Conservation (phyloP, 2,888 invertebrate genomes). For the Rugalucina vietnamica region DNA sequence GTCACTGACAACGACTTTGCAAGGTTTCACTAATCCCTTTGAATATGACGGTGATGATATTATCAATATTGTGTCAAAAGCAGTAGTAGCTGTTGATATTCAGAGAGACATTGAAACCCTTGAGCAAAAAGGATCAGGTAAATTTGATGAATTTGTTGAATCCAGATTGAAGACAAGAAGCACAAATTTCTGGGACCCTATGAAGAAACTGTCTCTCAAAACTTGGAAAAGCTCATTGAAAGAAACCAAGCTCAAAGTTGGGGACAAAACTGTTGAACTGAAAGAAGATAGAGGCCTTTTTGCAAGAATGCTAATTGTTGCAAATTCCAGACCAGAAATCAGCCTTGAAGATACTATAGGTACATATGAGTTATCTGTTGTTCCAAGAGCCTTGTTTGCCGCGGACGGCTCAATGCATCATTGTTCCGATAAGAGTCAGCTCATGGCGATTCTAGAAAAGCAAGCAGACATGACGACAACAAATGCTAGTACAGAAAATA, state of each 20-base stretch:
- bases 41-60: slow-evolving; percentile 1
- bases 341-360: neutral
- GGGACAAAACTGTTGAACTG: neutral
- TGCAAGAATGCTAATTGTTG: neutral
- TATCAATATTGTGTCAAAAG: slow-evolving; percentile 18
- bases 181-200: neutral
- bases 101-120: no score
- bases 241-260: neutral
- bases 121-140: neutral
- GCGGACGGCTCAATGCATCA: neutral
- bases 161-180: neutral
- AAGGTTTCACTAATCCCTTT: no score
- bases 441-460: neutral
- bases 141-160: neutral
- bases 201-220: neutral
- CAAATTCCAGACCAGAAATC: neutral
- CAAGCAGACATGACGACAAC: neutral
- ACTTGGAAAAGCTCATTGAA: neutral
- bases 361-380: neutral
- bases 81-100: no score
- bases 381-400: neutral
- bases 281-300: neutral
- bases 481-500: neutral
- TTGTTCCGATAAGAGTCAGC: neutral
- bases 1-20: no score